Evolutionary conservation across 2,797 vertebrate species (phyloP).

Genomic region (Siniperca scherzeri): DNA sequence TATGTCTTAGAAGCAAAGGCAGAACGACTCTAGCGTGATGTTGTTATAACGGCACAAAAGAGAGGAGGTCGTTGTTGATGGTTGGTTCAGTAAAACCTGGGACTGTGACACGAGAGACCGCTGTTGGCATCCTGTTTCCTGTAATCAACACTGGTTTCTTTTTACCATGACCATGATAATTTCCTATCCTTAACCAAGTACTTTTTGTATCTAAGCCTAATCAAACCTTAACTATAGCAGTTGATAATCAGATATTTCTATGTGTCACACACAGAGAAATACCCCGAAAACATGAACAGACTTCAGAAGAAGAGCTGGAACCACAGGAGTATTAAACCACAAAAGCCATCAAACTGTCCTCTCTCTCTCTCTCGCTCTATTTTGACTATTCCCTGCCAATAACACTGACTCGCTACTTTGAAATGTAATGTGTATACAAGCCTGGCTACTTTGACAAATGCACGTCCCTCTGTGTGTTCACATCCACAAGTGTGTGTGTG

Average conservation of each 20-base stretch:
- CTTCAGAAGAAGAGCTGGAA: constrained; percentile 38
- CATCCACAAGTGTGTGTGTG: constrained; percentile 43
- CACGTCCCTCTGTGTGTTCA: constrained; percentile 52
- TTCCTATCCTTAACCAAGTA: neutral
- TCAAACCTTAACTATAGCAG: neutral
- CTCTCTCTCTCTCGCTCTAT: neutral
- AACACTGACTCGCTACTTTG: constrained; percentile 58
- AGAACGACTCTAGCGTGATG: neutral
- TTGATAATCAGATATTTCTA: too few relatives aligned
- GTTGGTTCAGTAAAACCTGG: neutral
- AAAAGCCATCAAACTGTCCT: constrained; percentile 27
- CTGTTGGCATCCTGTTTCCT: neutral
- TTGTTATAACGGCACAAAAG: neutral
- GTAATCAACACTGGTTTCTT: neutral
- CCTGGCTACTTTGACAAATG: constrained; percentile 46
- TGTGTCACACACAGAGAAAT: too few relatives aligned
- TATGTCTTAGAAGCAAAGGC: neutral
- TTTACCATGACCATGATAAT: neutral
- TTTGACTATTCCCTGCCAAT: constrained; percentile 33
- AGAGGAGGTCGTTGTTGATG: neutral
- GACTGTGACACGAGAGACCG: neutral
- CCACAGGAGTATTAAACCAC: constrained; percentile 25
- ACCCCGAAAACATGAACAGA: constrained; percentile 9
- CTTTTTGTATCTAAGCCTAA: neutral
- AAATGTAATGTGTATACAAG: constrained; percentile 49